Base-by-base conservation (phyloP, 2,888 invertebrate species). In the Graphium colonna region DNA sequence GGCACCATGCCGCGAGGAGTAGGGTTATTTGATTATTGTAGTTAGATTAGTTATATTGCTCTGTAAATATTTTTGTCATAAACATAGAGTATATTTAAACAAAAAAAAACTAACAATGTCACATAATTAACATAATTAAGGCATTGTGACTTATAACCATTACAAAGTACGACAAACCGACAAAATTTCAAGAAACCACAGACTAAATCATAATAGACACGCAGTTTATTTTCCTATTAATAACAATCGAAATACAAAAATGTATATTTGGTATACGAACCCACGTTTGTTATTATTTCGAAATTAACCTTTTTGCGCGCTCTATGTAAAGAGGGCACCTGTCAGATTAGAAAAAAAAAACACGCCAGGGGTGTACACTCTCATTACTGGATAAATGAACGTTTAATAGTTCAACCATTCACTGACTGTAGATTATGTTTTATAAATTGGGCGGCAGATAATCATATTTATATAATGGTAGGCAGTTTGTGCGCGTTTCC, bases 391-490 rank as follows among this genome's bases (percentile, higher is more conserved):
- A 76, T 77, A 79, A 79, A 80, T 81, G 79, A 77, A 71, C 73
- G 71, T 79, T 77, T 77, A 80, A 82, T 81, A 73, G 61, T 64
- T 62, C 48, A 59, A 57, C 56, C 59, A 63, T 65, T 65, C 56
- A 51, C 58, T 45, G 55, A 50, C 58, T 45, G 55, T 64, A 69
- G 72, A 75, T 77, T 73, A 72, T 73, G 67, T 69, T 71, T 75
- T 71, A 63, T 70, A 67, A 77, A 73, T 70, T 71, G 69, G 65
- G 65, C 61, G 64, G 69, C 59, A 68, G 67, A 60, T 65, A 69
- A 77, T 79, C 73, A 71, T 75, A 71, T 77, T 77, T 73, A 75
- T 77, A 74, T 75, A 78, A 82, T 76, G 73, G 77, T 75, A 77
- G 70, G 70, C 68, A 67, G 58, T 12, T 16, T 21, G 77, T 36